phyloP scores from a whole-genome alignment of 1,140 invertebrate species.

The Apis mellifera region Amel_HAv3.1 CM009940.2:1756001-1756500 shows the following conservation, averaged over 20 bases:
- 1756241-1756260: neutral
- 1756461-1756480: constrained; percentile 58
- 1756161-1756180: neutral
- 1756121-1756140: constrained; percentile 13
- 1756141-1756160: constrained; percentile 1
- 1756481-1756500: constrained; percentile 57
- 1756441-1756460: constrained; percentile 47
- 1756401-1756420: neutral
- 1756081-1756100: neutral
- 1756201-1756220: neutral
- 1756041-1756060: constrained; percentile 49
- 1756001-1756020: constrained; percentile 79
- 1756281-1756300: neutral
- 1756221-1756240: neutral
- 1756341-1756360: neutral
- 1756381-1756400: neutral
- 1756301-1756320: constrained; percentile 1
- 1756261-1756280: neutral
- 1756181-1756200: neutral
- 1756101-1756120: neutral
- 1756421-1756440: constrained; percentile 9
- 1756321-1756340: neutral
- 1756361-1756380: neutral
- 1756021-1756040: constrained; percentile 14
- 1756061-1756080: constrained; percentile 19